These are phyloP conservation scores for Drosophila melanocephala DNA, from an alignment of 2,888 invertebrate genomes.

Conservation along the genomic window DNA sequence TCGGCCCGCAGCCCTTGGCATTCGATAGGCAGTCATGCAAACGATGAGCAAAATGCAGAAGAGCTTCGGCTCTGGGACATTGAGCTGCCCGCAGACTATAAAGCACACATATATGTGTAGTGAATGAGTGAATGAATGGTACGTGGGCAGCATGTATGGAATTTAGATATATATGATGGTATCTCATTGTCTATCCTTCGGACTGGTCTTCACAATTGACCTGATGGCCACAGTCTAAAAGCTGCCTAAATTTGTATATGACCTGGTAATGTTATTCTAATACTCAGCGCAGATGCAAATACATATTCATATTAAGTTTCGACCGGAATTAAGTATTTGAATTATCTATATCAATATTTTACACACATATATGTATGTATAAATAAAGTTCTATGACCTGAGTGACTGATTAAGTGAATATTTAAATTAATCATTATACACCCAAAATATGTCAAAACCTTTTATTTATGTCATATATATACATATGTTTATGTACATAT, in stretches of 20 bases:
- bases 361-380: no score
- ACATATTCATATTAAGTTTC: neutral
- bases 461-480: neutral
- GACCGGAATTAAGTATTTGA: neutral
- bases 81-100: constrained; percentile 2
- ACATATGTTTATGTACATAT: no score
- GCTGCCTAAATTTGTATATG: neutral
- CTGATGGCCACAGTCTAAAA: neutral
- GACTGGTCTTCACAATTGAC: neutral
- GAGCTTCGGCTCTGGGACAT: constrained; percentile 25
- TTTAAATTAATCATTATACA: neutral
- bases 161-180: neutral
- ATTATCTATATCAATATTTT: neutral
- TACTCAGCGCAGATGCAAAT: neutral
- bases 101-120: neutral
- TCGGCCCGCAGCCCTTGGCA: constrained; percentile 21
- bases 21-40: constrained; percentile 13
- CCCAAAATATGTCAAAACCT: neutral
- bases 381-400: no score
- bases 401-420: neutral
- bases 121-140: constrained; percentile 16
- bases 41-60: constrained; percentile 48
- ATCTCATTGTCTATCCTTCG: neutral
- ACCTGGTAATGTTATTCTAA: neutral
- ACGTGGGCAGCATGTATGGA: constrained; percentile 33